Conservation (phyloP, 2,113 vertebrate species). For the Quiscalus mexicanus region DNA sequence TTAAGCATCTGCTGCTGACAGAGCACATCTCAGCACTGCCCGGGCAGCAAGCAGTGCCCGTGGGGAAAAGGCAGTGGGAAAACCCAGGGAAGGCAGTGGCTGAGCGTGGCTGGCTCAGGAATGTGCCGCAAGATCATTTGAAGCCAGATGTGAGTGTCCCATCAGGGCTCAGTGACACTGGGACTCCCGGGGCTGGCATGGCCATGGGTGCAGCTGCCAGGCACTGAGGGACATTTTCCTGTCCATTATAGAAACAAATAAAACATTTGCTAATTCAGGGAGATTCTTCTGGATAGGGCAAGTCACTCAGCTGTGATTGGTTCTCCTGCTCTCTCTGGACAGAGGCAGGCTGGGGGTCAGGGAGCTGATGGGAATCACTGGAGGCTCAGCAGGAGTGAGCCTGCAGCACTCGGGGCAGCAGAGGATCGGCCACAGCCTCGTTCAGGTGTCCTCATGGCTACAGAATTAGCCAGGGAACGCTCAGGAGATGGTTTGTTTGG, state of each 20-base stretch:
- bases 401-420: not conserved
- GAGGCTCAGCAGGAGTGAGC: not conserved
- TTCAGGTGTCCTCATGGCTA: not conserved
- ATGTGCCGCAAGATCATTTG: rapidly evolving
- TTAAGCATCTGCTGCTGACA: slow-evolving; percentile 55
- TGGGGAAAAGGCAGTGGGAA: not conserved
- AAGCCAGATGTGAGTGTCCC: not conserved
- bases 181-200: not conserved
- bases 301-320: not conserved
- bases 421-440: not conserved
- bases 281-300: not conserved
- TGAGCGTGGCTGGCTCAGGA: rapidly evolving
- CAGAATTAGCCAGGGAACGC: not conserved
- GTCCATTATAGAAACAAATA: not conserved
- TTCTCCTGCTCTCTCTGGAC: not conserved
- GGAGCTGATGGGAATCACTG: rapidly evolving
- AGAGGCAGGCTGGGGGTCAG: not conserved
- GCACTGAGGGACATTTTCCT: not conserved
- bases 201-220: rapidly evolving
- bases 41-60: not conserved
- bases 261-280: slow-evolving; percentile 31
- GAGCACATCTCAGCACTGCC: not conserved
- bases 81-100: not conserved
- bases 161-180: not conserved
- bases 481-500: rapidly evolving